Evolutionary conservation across 1,140 invertebrate genomes (phyloP), one percentile per base, ranked within the genome.

Genomic region (Medauroidea extradentata): DNA sequence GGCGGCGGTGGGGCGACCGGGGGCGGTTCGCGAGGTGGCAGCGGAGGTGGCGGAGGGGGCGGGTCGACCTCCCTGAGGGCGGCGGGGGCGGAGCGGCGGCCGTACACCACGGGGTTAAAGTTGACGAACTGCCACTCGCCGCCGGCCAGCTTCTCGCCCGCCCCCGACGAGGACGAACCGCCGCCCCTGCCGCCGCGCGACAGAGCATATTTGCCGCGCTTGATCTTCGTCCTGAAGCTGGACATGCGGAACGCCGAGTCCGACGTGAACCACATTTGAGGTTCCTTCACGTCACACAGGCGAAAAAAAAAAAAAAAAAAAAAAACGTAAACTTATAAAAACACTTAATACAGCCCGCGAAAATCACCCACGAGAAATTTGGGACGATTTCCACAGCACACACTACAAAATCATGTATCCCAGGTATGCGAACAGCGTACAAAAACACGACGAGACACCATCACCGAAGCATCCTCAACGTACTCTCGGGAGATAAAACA

Each of bases 71-170:
- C 53, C 14, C 55, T 24, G 42, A 39, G 21, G 54, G 51, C 44
- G 19, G 23, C n/a, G 44, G 21, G 56, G 48, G 46, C 46, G 58
- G 62, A 19, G 61, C 38, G 2, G 11, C 62, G 48, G 8, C 67
- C 66, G 57, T 64, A 73, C 4, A 69, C 67, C 38, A 63, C 65
- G 3, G 73, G 73, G 54, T 73, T 75, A 63, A 76, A 76, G 56
- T 73, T 74, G 24, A 75, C 69, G 67, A 75, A 77, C 65, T 77
- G 69, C 73, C 73, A 77, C 42, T 75, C 72, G 11, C 29, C 27
- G 19, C 11, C 55, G 34, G 38, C 50, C 38, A 11, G 24, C 8
- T 21, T 38, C 1, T 11, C 9, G 29, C 27, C 24, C 11, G 61
- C 63, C 0, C 63, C 56, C 4, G 59, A 60, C 4, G 50, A 46